A percentile compares a stretch with the other conserved stretches of the same genome.
These are phyloP conservation scores for Rhagophthalmus giganteus DNA, from an alignment of 2,888 invertebrate species.

Conservation along the genomic window DNA sequence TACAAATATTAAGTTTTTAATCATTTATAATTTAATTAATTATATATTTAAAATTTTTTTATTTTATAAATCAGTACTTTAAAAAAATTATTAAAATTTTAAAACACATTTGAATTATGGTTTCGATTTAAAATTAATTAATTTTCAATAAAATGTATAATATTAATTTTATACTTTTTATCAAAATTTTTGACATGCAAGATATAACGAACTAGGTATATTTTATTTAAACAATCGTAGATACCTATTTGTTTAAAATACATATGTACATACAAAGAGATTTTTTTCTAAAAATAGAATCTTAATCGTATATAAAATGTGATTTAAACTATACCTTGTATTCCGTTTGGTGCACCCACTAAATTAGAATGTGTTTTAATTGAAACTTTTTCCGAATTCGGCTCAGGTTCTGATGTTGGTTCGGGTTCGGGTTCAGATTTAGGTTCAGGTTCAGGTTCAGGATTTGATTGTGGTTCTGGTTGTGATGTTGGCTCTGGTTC, in stretches of 20 bases:
- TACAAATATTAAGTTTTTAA: too few species aligned
- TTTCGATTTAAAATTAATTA: too few species aligned
- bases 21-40: too few species aligned
- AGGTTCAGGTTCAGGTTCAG: constrained; percentile 52
- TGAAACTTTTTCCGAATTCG: constrained; percentile 56
- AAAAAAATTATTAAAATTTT: too few species aligned
- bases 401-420: constrained; percentile 50
- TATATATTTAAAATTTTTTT: too few species aligned
- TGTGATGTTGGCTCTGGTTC: constrained; percentile 52
- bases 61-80: too few species aligned
- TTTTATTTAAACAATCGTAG: not conserved
- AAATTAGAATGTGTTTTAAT: constrained; percentile 40
- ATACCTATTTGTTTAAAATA: not conserved
- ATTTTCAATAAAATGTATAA: too few species aligned
- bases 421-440: constrained; percentile 49
- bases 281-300: not conserved
- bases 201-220: too few species aligned
- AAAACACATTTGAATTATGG: too few species aligned
- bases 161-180: too few species aligned
- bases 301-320: not conserved
- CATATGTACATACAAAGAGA: not conserved
- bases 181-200: too few species aligned
- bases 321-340: constrained; percentile 46
- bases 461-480: constrained; percentile 54
- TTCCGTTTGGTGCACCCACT: constrained; percentile 44